A percentile compares a stretch with the other conserved stretches of the same genome.
Conservation (phyloP, 1,140 invertebrate genomes). For the Coelopa frigida region DNA sequence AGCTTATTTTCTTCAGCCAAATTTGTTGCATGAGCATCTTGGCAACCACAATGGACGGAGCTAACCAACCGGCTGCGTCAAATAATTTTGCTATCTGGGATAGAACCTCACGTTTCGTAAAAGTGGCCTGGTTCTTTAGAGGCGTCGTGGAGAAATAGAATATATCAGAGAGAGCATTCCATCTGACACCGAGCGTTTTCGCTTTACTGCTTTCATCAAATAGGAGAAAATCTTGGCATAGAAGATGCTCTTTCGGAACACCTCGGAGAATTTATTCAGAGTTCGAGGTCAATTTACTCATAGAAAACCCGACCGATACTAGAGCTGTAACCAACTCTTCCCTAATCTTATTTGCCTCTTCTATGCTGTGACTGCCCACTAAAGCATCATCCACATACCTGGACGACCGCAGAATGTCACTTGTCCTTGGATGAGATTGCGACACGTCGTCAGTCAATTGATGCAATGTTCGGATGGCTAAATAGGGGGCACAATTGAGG, state of each 20-base stretch:
- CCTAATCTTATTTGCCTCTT: no score
- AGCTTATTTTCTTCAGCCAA: slow-evolving; percentile 32
- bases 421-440: no score
- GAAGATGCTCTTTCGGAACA: no score
- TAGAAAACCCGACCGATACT: not conserved
- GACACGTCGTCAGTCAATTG: not conserved
- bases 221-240: no score
- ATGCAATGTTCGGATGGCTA: not conserved
- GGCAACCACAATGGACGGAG: slow-evolving; percentile 38
- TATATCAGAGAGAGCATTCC: no score
- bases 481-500: not conserved
- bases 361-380: not conserved
- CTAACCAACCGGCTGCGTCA: slow-evolving; percentile 42
- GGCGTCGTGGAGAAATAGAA: no score
- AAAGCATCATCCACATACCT: slow-evolving; percentile 1
- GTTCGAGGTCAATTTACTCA: slow-evolving; percentile 10
- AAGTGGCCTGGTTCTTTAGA: no score
- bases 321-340: not conserved
- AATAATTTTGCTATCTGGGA: slow-evolving; percentile 20
- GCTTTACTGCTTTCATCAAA: no score
- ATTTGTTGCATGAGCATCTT: slow-evolving; percentile 47
- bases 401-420: no score
- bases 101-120: not conserved
- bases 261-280: not conserved
- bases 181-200: no score